Conservation (phyloP, 2,888 invertebrate species). For the Amblyjoppa proteus region DNA sequence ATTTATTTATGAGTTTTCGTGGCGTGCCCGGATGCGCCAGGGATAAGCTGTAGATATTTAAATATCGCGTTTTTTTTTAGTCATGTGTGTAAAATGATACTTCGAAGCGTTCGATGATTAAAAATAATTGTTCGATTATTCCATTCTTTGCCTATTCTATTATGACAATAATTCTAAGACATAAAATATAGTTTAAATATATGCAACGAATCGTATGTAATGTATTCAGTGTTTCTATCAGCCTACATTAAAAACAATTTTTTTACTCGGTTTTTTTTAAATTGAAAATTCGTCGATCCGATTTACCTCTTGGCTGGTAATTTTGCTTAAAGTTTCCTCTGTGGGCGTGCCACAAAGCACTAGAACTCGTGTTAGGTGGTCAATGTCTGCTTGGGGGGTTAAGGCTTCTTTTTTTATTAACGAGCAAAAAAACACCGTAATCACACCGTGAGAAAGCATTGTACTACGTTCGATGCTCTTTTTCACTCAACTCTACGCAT, state of each 20-base stretch:
- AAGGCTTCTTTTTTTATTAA: conserved; percentile 76
- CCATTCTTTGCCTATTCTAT: neutral
- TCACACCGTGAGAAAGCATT: conserved; percentile 60
- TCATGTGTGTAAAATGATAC: neutral
- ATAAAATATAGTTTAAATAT: neutral
- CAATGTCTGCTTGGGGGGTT: conserved; percentile 90
- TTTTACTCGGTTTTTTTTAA: conserved; percentile 16
- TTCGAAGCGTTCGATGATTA: conserved; percentile 22
- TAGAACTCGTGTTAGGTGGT: conserved; percentile 95
- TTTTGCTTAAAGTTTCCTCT: conserved; percentile 93
- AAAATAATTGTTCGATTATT: conserved; percentile 9
- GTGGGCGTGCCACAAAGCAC: conserved; percentile 94
- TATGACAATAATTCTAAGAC: neutral
- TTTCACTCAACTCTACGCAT: conserved; percentile 19
- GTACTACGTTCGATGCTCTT: neutral
- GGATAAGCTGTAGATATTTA: conserved; percentile 12
- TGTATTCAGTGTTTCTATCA: conserved; percentile 6
- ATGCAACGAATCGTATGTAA: conserved; percentile 11
- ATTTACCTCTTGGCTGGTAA: conserved; percentile 95
- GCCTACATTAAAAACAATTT: conserved; percentile 28
- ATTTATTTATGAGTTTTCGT: neutral
- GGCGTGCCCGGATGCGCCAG: neutral
- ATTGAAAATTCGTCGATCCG: conserved; percentile 39
- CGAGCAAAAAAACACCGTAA: conserved; percentile 55
- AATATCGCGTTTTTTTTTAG: neutral